Evolutionary conservation across 2,797 vertebrate species (phyloP).

Genomic region (Sparus aurata): DNA sequence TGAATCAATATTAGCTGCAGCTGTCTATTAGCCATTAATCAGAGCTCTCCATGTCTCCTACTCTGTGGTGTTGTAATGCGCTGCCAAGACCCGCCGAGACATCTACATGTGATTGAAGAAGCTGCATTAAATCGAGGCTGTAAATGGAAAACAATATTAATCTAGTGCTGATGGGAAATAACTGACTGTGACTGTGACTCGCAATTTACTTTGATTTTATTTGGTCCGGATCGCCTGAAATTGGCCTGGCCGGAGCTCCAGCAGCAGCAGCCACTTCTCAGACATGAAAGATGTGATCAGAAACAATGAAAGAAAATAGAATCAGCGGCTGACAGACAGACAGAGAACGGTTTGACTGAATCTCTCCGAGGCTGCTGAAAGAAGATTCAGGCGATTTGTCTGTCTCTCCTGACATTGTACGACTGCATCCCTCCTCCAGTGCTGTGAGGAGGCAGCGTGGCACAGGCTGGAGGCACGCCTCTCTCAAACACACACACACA

Average conservation of each 20-base stretch:
- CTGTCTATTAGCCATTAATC: background rate
- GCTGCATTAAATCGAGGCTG: conserved; percentile 31
- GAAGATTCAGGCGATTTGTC: conserved; percentile 28
- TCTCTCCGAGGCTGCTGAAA: conserved; percentile 28
- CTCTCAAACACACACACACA: conserved; percentile 22
- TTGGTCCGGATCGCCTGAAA: conserved; percentile 48
- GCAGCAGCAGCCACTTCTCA: conserved; percentile 38
- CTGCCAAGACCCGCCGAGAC: conserved; percentile 19
- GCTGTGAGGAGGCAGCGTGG: conserved; percentile 38
- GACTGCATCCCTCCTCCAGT: conserved; percentile 35
- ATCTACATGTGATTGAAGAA: conserved; percentile 20
- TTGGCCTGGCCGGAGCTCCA: conserved; percentile 32
- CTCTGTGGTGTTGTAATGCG: conserved; percentile 7
- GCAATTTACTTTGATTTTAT: conserved; percentile 56
- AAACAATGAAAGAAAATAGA: conserved; percentile 46
- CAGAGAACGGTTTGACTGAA: background rate
- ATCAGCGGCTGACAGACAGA: conserved; percentile 21
- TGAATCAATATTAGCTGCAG: background rate
- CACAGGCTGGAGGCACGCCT: conserved; percentile 50
- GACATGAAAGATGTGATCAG: conserved; percentile 41
- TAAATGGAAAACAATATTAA: conserved; percentile 58
- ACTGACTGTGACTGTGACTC: conserved; percentile 44
- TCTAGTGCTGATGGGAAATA: conserved; percentile 57
- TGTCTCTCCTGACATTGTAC: conserved; percentile 22
- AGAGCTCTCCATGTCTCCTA: background rate